phyloP scores from a whole-genome alignment of 2,888 invertebrate genomes.

The Griposia aprilina region DNA sequence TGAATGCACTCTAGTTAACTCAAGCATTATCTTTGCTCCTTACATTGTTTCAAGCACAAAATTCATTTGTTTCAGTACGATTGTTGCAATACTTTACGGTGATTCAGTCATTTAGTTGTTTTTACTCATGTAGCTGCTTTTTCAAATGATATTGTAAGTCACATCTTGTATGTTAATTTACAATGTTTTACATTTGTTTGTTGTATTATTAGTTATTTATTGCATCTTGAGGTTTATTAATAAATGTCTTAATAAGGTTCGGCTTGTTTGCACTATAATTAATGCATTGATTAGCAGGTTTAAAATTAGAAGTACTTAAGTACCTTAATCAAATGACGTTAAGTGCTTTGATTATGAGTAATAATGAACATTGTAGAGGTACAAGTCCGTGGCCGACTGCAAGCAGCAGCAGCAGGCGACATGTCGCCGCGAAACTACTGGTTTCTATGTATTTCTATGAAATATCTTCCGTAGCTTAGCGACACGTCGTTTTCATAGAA shows the following conservation, averaged over 20 bases:
- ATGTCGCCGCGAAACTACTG: too few species aligned
- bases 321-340: neutral
- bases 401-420: too few species aligned
- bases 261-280: constrained; percentile 24
- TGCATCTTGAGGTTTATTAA: constrained; percentile 33
- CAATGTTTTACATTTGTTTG: constrained; percentile 39
- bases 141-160: constrained; percentile 28
- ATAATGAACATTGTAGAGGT: neutral
- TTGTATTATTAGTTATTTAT: constrained; percentile 23
- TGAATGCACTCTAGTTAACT: constrained; percentile 42
- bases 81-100: constrained; percentile 6
- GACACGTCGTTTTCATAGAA: too few species aligned
- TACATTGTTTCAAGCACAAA: constrained; percentile 29
- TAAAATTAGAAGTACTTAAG: constrained; percentile 24
- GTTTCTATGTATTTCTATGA: too few species aligned
- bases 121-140: constrained; percentile 18
- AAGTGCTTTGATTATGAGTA: constrained; percentile 22
- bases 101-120: constrained; percentile 14
- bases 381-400: too few species aligned
- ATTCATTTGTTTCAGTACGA: constrained; percentile 13
- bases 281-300: constrained; percentile 28
- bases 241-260: constrained; percentile 24
- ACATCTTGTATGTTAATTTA: constrained; percentile 41
- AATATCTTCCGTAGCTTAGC: too few species aligned
- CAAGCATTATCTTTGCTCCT: constrained; percentile 8